phyloP scores from a whole-genome alignment of 2,888 invertebrate genomes.

The Apodemia hepburni region DNA sequence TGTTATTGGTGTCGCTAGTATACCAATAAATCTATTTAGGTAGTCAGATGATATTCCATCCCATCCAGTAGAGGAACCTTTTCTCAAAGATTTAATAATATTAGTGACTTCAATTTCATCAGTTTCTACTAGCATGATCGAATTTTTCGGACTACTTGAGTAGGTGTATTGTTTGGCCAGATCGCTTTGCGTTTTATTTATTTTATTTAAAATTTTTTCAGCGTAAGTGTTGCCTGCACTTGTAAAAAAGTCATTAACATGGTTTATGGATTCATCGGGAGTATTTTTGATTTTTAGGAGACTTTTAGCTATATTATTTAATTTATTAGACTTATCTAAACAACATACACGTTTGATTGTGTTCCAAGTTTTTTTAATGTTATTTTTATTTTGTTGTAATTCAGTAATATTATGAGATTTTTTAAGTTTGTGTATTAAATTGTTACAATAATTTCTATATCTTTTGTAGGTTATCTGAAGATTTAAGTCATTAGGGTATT shows the following conservation, averaged over 20 bases:
- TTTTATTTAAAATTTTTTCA: neutral
- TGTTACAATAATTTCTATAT: slow-evolving; percentile 2
- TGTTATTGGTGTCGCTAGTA: no score
- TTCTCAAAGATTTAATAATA: neutral
- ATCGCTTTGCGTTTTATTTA: neutral
- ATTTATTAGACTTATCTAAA: neutral
- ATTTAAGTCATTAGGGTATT: neutral
- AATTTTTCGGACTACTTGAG: neutral
- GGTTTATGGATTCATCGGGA: neutral
- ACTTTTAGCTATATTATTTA: neutral
- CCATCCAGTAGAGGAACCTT: neutral
- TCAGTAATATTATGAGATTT: neutral
- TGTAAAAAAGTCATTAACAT: neutral
- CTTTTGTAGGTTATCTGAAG: neutral
- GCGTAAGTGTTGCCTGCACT: neutral
- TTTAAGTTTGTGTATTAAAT: neutral
- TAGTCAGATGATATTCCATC: neutral
- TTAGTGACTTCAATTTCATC: neutral
- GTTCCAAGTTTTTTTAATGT: neutral
- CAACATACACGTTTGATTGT: neutral
- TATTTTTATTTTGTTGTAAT: neutral
- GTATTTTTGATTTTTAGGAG: neutral
- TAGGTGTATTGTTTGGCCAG: no score
- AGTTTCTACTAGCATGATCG: neutral
- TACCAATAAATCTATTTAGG: neutral